Conservation (phyloP, 92 coral and sea anemone genomes). For the Muricea muricata region DNA sequence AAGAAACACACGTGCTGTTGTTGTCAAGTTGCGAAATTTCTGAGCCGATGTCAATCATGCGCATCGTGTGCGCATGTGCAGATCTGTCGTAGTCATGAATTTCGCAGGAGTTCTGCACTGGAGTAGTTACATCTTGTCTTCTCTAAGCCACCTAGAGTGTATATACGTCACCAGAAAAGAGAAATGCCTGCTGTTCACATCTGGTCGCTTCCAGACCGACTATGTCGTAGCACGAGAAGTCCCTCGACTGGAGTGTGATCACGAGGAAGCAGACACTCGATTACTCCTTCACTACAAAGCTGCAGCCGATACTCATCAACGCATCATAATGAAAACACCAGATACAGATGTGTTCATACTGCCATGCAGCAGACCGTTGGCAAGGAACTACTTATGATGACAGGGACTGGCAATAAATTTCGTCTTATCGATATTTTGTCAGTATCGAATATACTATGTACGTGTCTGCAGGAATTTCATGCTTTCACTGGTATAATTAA, state of each 20-base stretch:
- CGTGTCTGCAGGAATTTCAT: background rate
- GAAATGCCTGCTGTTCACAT: slow-evolving; percentile 36
- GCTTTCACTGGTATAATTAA: background rate
- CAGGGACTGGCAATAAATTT: background rate
- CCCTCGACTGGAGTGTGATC: slow-evolving; percentile 47
- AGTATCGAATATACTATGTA: background rate
- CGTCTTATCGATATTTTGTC: background rate
- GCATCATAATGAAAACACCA: slow-evolving; percentile 40
- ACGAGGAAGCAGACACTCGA: slow-evolving; percentile 6
- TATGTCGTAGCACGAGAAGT: slow-evolving; percentile 48
- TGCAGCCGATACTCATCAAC: slow-evolving; percentile 29
- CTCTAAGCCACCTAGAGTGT: slow-evolving; percentile 19
- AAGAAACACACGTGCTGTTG: too few relatives aligned
- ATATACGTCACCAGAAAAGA: slow-evolving; percentile 54
- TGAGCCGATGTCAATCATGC: too few relatives aligned
- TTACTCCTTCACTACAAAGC: slow-evolving; percentile 39
- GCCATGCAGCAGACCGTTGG: slow-evolving; percentile 56
- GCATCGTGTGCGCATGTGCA: slow-evolving; percentile 32
- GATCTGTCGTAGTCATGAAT: too few relatives aligned
- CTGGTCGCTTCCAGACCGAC: slow-evolving; percentile 43
- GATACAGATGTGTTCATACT: slow-evolving; percentile 2
- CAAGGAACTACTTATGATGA: slow-evolving; percentile 29
- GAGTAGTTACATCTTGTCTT: slow-evolving; percentile 14
- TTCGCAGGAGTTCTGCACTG: too few relatives aligned
- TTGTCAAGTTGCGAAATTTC: too few relatives aligned